These are phyloP conservation scores for Hirtodrosophila duncani DNA, from an alignment of 2,888 invertebrate species.

Conservation along the genomic window DNA sequence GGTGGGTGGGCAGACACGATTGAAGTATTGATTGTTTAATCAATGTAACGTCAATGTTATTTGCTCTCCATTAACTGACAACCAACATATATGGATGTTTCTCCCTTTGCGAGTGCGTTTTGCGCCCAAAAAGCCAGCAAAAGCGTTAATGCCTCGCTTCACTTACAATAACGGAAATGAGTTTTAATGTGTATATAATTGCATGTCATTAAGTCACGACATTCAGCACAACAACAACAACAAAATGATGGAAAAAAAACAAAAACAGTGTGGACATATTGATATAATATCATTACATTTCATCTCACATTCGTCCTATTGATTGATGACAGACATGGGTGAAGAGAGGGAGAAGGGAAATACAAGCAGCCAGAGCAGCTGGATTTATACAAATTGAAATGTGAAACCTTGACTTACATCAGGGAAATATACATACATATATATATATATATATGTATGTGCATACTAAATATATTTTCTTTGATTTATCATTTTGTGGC, in stretches of 20 bases:
- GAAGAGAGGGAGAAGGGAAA: too few relatives aligned
- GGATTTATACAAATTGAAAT: slow-evolving; percentile 32
- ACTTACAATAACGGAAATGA: slow-evolving; percentile 57
- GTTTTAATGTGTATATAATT: slow-evolving; percentile 68
- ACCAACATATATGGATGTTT: slow-evolving; percentile 43
- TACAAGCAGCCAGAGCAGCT: not conserved
- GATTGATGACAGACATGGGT: slow-evolving; percentile 29
- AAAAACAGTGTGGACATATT: slow-evolving; percentile 38
- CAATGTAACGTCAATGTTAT: slow-evolving; percentile 45
- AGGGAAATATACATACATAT: too few relatives aligned
- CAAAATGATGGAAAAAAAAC: not conserved
- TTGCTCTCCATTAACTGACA: slow-evolving; percentile 40
- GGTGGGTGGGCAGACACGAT: slow-evolving; percentile 13
- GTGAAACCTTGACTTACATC: slow-evolving; percentile 33
- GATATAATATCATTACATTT: slow-evolving; percentile 54
- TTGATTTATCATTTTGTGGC: slow-evolving; percentile 23
- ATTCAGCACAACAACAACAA: slow-evolving; percentile 20
- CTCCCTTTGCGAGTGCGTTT: slow-evolving; percentile 29
- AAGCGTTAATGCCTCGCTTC: slow-evolving; percentile 48
- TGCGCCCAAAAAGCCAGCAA: too few relatives aligned
- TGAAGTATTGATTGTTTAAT: slow-evolving; percentile 65
- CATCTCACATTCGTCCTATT: slow-evolving; percentile 29
- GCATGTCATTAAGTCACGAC: slow-evolving; percentile 49
- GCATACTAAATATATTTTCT: slow-evolving; percentile 5
- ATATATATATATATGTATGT: too few relatives aligned